Conservation (phyloP, 2,888 invertebrate species). For the Yponomeuta sedellus region DNA sequence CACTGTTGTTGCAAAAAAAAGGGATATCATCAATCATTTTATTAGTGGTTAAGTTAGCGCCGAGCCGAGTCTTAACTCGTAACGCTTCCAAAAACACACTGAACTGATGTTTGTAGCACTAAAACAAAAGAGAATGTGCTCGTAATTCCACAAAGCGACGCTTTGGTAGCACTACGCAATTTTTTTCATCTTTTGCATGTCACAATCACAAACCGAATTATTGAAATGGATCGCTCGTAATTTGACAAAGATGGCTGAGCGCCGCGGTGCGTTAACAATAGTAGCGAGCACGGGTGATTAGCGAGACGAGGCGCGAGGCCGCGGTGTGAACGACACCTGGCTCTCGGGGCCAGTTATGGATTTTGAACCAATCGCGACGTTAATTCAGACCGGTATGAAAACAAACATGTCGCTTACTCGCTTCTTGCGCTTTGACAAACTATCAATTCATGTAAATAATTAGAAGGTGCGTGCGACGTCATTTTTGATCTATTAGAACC, state of each 20-base stretch:
- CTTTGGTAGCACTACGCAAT: constrained; percentile 49
- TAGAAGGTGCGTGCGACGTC: no score
- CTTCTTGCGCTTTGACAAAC: constrained; percentile 21
- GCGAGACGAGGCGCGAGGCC: constrained; percentile 76
- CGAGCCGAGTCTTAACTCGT: no score
- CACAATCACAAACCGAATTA: constrained; percentile 45
- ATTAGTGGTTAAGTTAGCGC: constrained; percentile 69
- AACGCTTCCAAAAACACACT: constrained; percentile 68
- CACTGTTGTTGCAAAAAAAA: constrained; percentile 66
- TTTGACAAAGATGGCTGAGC: constrained; percentile 76
- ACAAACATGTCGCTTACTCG: constrained; percentile 65
- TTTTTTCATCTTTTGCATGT: constrained; percentile 57
- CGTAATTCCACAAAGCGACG: constrained; percentile 50
- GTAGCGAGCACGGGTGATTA: constrained; percentile 75
- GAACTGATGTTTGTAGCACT: constrained; percentile 40
- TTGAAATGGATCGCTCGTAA: constrained; percentile 65
- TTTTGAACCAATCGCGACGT: constrained; percentile 76
- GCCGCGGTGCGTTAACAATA: constrained; percentile 72
- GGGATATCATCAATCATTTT: constrained; percentile 70
- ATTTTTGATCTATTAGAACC: no score
- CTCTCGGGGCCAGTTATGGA: constrained; percentile 75
- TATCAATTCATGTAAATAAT: no score
- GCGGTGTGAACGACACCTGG: constrained; percentile 78
- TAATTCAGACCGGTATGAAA: constrained; percentile 75
- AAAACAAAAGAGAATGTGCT: constrained; percentile 74